These are phyloP conservation scores for Tinea pellionella DNA, from an alignment of 2,888 invertebrate species.

Conservation along the genomic window DNA sequence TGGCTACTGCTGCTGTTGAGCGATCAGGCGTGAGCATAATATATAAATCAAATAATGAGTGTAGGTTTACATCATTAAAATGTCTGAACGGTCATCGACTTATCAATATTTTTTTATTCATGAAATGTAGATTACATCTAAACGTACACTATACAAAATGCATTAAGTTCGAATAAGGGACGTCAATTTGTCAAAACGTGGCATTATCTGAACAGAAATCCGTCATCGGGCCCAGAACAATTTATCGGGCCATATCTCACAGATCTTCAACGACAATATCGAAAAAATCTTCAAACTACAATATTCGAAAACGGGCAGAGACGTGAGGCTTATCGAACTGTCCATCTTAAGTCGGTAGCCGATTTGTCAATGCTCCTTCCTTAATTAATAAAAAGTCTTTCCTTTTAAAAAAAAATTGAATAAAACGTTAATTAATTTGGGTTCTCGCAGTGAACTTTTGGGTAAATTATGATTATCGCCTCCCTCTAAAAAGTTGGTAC, in stretches of 20 bases:
- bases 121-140: conserved; percentile 13
- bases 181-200: conserved; percentile 61
- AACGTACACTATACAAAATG: conserved; percentile 20
- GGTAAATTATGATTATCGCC: conserved; percentile 52
- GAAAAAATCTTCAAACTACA: conserved; percentile 23
- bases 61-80: conserved; percentile 10
- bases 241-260: conserved; percentile 54
- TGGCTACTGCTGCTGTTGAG: background rate
- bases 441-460: conserved; percentile 36
- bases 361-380: conserved; percentile 63
- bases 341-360: conserved; percentile 59
- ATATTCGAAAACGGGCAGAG: conserved; percentile 22
- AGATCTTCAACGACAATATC: conserved; percentile 30
- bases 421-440: conserved; percentile 61
- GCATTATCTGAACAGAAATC: conserved; percentile 54
- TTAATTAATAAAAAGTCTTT: conserved; percentile 62
- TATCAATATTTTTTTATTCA: conserved; percentile 3
- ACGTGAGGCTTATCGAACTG: conserved; percentile 40
- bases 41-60: conserved; percentile 1
- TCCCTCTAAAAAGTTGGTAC: conserved; percentile 34
- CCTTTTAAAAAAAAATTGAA: conserved; percentile 45
- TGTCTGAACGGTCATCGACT: conserved; percentile 8
- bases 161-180: conserved; percentile 50
- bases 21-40: conserved; percentile 1
- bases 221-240: conserved; percentile 53